phyloP scores from a whole-genome alignment of 2,797 vertebrate genomes.

The Ficedula albicollis region DNA sequence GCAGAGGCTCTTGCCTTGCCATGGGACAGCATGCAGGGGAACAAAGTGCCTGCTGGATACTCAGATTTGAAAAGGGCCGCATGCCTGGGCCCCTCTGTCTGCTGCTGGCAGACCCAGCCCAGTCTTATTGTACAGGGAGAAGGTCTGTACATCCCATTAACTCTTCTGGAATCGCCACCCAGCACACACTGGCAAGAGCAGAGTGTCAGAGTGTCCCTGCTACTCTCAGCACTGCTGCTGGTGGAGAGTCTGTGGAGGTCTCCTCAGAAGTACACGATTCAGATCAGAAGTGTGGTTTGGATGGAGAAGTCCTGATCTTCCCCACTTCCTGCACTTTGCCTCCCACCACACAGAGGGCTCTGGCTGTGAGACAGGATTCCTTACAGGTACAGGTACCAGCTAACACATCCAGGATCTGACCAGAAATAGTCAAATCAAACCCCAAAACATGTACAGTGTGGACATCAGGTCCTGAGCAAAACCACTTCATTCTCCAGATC shows the following conservation, averaged over 20 bases:
- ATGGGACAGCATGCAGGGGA: neutral
- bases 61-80: fast-evolving
- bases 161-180: neutral
- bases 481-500: neutral
- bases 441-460: fast-evolving
- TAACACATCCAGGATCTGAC: neutral
- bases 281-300: neutral
- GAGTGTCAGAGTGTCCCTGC: neutral
- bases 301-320: neutral
- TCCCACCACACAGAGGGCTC: neutral
- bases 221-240: neutral
- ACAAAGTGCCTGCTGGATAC: fast-evolving
- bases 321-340: neutral
- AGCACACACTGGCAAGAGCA: neutral
- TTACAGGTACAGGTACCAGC: neutral
- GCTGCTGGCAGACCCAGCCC: neutral
- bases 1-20: neutral
- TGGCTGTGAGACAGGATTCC: neutral
- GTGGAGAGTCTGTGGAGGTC: neutral
- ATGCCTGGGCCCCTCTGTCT: neutral
- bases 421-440: neutral
- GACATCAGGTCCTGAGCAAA: neutral
- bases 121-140: neutral
- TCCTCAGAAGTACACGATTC: neutral
- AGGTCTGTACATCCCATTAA: neutral